phyloP scores from a whole-genome alignment of 1,140 invertebrate genomes.

The Rhizoglyphus robini region DNA sequence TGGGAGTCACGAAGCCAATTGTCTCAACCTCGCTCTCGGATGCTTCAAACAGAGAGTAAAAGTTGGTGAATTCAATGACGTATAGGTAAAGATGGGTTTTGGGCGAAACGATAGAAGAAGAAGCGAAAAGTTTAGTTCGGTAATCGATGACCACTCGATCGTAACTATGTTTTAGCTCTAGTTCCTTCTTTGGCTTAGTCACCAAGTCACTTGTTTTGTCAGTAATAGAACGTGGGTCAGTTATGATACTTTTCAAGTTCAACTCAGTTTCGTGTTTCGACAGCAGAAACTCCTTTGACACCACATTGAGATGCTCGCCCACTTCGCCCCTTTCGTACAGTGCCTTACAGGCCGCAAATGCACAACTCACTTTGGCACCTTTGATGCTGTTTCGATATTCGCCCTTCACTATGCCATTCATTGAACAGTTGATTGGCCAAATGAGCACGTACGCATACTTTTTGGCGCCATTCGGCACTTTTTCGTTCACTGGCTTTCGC shows the following conservation, averaged over 20 bases:
- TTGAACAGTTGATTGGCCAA: constrained; percentile 37
- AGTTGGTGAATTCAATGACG: neutral
- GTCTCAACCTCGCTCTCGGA: neutral
- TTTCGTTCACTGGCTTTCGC: neutral
- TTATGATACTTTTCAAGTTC: neutral
- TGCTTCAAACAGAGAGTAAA: neutral
- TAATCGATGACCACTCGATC: neutral
- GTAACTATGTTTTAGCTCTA: neutral
- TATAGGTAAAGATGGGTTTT: neutral
- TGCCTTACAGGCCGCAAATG: constrained; percentile 34
- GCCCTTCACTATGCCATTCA: constrained; percentile 38
- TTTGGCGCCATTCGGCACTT: neutral
- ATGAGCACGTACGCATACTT: constrained; percentile 1
- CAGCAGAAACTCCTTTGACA: constrained; percentile 30
- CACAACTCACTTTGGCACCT: constrained; percentile 35
- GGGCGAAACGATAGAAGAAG: neutral
- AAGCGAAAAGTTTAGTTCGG: neutral
- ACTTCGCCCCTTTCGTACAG: constrained; percentile 32
- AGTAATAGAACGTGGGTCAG: too few relatives aligned
- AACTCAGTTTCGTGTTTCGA: neutral
- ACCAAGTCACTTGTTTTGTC: too few relatives aligned
- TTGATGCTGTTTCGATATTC: constrained; percentile 30
- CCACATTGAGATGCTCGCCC: neutral
- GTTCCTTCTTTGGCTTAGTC: too few relatives aligned
- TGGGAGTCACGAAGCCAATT: too few relatives aligned